Evolutionary conservation across 2,888 invertebrate genomes (phyloP).

Genomic region (Caradrina kadenii): DNA sequence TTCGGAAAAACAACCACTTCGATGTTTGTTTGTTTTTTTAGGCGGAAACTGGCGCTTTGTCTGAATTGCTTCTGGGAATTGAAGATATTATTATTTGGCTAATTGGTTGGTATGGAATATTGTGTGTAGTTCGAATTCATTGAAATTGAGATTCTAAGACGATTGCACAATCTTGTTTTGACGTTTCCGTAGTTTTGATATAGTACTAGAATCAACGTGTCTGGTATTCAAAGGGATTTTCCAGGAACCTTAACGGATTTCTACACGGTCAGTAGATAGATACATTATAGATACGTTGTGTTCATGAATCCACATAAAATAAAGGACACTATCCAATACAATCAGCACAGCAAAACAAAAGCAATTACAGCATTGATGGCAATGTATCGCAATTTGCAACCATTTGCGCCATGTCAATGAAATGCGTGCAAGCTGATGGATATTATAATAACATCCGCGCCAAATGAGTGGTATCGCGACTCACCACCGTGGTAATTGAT

Average conservation of each 20-base stretch:
- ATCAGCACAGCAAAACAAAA: slow-evolving; percentile 4
- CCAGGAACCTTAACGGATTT: background rate
- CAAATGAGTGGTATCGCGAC: slow-evolving; percentile 53
- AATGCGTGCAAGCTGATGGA: slow-evolving; percentile 28
- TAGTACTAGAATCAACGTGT: too few relatives aligned
- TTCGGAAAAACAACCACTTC: slow-evolving; percentile 43
- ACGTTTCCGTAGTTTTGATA: background rate
- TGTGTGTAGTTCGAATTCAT: background rate
- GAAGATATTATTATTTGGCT: slow-evolving; percentile 23
- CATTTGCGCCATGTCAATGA: slow-evolving; percentile 41
- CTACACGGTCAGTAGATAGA: background rate
- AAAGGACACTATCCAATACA: background rate
- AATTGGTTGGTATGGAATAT: slow-evolving; percentile 19
- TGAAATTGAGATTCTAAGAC: background rate
- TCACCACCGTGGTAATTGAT: slow-evolving; percentile 52
- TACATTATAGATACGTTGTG: too few relatives aligned
- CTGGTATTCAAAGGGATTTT: background rate
- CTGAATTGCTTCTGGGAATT: slow-evolving; percentile 34
- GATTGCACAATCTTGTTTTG: background rate
- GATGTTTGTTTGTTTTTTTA: slow-evolving; percentile 42
- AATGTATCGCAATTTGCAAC: slow-evolving; percentile 40
- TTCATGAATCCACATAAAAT: too few relatives aligned
- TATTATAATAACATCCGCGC: slow-evolving; percentile 51
- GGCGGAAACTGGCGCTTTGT: slow-evolving; percentile 21
- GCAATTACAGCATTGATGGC: slow-evolving; percentile 13